Evolutionary conservation across 2,113 vertebrate genomes (phyloP).

Genomic region (Rostratula benghalensis): DNA sequence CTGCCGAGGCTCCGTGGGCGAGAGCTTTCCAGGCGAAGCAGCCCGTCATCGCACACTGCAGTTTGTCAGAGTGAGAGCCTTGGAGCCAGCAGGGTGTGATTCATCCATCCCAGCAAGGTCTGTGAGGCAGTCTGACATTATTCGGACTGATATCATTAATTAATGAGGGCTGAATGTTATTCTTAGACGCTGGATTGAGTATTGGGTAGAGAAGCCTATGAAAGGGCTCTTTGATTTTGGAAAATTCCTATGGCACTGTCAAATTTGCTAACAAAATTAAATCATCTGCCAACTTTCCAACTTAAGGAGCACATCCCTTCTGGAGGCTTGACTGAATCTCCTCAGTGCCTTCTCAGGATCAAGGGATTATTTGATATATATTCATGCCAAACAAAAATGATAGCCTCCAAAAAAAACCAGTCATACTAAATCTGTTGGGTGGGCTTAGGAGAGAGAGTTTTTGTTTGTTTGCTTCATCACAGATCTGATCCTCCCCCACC

Average conservation of each 20-base stretch:
- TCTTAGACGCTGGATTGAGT: conserved; percentile 55
- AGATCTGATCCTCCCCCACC: not conserved
- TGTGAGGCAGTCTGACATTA: conserved; percentile 68
- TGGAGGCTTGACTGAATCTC: conserved; percentile 21
- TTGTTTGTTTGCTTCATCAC: not conserved
- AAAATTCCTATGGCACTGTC: conserved; percentile 61
- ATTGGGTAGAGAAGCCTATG: conserved; percentile 49
- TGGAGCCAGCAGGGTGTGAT: conserved; percentile 31
- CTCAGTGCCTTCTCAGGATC: conserved; percentile 48
- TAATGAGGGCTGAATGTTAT: conserved; percentile 64
- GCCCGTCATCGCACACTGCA: not conserved
- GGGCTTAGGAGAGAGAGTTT: not conserved
- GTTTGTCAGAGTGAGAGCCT: conserved; percentile 40
- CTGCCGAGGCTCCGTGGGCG: not conserved
- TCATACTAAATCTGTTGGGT: not conserved
- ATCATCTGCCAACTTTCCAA: conserved; percentile 58
- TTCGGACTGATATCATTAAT: conserved; percentile 70
- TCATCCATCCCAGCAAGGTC: conserved; percentile 36
- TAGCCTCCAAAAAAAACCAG: not conserved
- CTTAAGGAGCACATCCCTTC: conserved; percentile 44
- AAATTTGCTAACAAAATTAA: conserved; percentile 60
- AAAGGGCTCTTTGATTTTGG: conserved; percentile 67
- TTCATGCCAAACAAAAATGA: not conserved
- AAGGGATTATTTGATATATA: conserved; percentile 37
- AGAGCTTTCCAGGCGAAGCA: conserved; percentile 22